Base-by-base conservation (phyloP, 1,140 invertebrate species). In the Halesus radiatus region DNA sequence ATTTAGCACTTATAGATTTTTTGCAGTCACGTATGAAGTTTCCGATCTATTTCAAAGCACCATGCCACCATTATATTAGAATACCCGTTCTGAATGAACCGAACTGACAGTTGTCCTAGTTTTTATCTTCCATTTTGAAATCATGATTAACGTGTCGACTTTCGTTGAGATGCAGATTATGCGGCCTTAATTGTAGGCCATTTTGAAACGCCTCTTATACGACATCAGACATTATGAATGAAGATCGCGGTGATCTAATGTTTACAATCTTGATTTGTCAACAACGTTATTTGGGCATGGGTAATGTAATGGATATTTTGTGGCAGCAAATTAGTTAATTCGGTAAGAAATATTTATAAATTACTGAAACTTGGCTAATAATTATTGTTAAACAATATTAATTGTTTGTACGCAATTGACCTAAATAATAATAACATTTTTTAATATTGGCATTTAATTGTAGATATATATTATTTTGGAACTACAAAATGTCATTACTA, bases 101-200 rank as follows among this genome's bases (percentile, higher is more conserved):
- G 23, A 15, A 15, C 62, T 18, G 45, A 72, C 45, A 53, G 62
- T n/a, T 72, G 68, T 54, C 45, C 45, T 15, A 72, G 20, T 72
- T 72, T 60, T 60, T 53, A 20, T 23, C 50, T 53, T 53, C 8
- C 26, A 53, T 72, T 72, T 72, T 72, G 68, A 53, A 72, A 72
- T 29, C 20, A 18, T 72, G 68, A 72, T 72, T 53, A 52, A 72
- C 18, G 20, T 18, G 18, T 23, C 18, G 45, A 70, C 68, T 72
- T 52, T 72, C 68, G 52, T 72, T 72, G 45, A 72, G 32, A 53
- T 72, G 68, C 68, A 53, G 45, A 72, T 72, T 10, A 72, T 13
- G 68, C 45, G 50, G 68, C 22, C 68, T 72, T 72, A 72, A 72
- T 56, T 66, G 58, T 26, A 60, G 22, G 22, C 54, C n/a, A 56